phyloP scores from a whole-genome alignment of 2,113 vertebrate species.

The Sebastes fasciatus region DNA sequence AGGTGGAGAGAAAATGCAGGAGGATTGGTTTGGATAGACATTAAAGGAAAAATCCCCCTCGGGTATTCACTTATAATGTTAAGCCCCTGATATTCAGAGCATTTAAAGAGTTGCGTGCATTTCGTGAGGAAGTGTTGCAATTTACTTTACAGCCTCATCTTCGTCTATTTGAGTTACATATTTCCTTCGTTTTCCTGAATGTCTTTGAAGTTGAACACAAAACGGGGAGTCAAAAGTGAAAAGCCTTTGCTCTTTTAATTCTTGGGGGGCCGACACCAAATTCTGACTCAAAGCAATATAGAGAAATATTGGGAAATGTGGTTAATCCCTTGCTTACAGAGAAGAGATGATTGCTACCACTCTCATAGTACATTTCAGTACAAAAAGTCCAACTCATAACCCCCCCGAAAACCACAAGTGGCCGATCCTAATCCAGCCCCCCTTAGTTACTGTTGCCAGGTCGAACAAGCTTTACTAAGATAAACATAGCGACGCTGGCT shows the following conservation, averaged over 20 bases:
- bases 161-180: conserved; percentile 2
- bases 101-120: conserved; percentile 25
- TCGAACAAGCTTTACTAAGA: too few species aligned
- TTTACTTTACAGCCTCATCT: conserved; percentile 19
- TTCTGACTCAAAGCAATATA: not conserved
- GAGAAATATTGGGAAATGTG: not conserved
- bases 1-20: conserved; percentile 60
- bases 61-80: conserved; percentile 40
- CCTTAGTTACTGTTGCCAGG: too few species aligned
- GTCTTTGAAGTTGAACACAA: not conserved
- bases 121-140: conserved; percentile 19
- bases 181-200: not conserved
- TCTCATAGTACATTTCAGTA: too few species aligned
- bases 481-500: too few species aligned
- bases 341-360: not conserved
- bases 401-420: too few species aligned
- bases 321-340: not conserved
- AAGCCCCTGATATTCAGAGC: conserved; percentile 39
- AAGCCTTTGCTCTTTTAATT: not conserved
- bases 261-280: not conserved
- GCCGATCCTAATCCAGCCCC: too few species aligned
- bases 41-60: conserved; percentile 54
- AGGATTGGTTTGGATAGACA: conserved; percentile 61
- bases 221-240: too few species aligned
- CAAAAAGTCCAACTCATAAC: too few species aligned